Conservation (phyloP, 1,140 invertebrate species). For the Cylas formicarius region DNA sequence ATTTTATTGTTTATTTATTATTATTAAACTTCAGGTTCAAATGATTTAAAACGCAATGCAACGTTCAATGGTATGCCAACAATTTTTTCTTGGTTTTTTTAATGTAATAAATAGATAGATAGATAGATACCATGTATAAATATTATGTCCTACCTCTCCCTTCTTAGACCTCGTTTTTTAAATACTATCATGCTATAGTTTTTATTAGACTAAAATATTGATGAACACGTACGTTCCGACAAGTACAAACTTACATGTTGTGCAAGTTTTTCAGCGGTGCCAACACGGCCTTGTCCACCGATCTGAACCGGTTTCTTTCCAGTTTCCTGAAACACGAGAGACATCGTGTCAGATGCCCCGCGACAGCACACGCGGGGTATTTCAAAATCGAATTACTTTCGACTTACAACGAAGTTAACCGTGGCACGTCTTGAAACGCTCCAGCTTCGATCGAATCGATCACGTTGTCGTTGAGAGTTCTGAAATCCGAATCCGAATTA, state of each 20-base stretch:
- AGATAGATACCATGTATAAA: no score
- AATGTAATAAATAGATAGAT: neutral
- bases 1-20: no score
- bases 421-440: constrained; percentile 33
- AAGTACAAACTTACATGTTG: constrained; percentile 43
- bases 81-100: neutral
- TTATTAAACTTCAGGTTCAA: no score
- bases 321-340: constrained; percentile 38
- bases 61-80: neutral
- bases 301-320: constrained; percentile 43
- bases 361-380: neutral
- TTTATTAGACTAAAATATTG: neutral
- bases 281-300: constrained; percentile 41
- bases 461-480: constrained; percentile 38
- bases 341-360: neutral
- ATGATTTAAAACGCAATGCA: no score
- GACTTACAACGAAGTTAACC: constrained; percentile 40
- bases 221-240: neutral
- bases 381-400: neutral
- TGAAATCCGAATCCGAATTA: constrained; percentile 23
- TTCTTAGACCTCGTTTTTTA: no score
- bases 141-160: neutral
- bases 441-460: constrained; percentile 30
- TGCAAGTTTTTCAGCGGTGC: constrained; percentile 41
- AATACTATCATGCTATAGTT: neutral